A percentile compares a stretch with the other conserved stretches of the same genome.
Evolutionary conservation across 2,888 invertebrate genomes (phyloP).

Genomic region (Meta bourneti): DNA sequence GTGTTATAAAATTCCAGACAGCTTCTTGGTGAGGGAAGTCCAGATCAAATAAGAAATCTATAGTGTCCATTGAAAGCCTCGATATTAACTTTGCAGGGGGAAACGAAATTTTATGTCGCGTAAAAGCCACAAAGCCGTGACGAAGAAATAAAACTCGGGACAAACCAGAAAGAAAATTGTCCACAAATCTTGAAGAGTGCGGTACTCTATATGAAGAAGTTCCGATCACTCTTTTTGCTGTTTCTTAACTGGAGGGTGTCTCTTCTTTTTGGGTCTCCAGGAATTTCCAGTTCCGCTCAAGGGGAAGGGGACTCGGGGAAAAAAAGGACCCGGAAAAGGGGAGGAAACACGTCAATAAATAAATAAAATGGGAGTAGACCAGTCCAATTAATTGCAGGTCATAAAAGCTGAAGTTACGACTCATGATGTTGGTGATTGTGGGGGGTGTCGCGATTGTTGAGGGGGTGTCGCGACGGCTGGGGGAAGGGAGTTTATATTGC

Average conservation of each 20-base stretch:
- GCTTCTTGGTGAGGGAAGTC: background rate
- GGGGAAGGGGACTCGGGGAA: background rate
- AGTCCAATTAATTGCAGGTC: constrained; percentile 73
- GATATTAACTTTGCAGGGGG: constrained; percentile 43
- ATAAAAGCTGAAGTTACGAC: constrained; percentile 70
- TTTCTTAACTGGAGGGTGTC: background rate
- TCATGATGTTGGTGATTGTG: constrained; percentile 19
- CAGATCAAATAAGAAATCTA: constrained; percentile 8
- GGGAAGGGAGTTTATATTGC: constrained; percentile 65
- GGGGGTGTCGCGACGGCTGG: background rate
- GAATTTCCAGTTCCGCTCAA: constrained; percentile 47
- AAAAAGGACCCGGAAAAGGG: background rate
- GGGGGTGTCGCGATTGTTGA: background rate
- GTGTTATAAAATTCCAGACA: too few species aligned
- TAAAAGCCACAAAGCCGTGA: constrained; percentile 58
- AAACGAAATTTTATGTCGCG: constrained; percentile 43
- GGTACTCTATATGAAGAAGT: background rate
- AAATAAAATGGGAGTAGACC: constrained; percentile 66
- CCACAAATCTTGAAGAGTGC: constrained; percentile 53
- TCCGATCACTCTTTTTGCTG: background rate
- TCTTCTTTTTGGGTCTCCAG: background rate
- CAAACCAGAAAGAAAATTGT: constrained; percentile 18
- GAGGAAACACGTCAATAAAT: constrained; percentile 44
- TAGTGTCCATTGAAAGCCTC: background rate
- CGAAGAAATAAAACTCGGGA: constrained; percentile 10